These are phyloP conservation scores for Raja brachyura DNA, from an alignment of 2,113 vertebrate genomes.

Conservation along the genomic window DNA sequence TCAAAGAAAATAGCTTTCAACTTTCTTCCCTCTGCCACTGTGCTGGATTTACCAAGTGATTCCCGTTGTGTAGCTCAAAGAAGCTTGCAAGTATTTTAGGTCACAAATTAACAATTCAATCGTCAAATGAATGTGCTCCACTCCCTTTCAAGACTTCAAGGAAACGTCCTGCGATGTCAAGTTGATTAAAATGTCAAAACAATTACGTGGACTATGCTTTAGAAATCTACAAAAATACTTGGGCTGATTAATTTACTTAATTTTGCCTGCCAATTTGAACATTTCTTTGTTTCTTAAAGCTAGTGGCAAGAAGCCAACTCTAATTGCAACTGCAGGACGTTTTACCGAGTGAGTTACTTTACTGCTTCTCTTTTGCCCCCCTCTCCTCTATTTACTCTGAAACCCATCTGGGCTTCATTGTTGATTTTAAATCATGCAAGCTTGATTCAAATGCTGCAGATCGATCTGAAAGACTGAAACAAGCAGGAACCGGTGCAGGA, in stretches of 20 bases:
- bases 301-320: constrained; percentile 22
- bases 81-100: neutral
- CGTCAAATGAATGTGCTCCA: neutral
- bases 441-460: neutral
- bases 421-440: neutral
- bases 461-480: neutral
- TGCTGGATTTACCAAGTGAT: neutral
- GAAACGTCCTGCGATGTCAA: neutral
- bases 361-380: neutral
- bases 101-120: neutral
- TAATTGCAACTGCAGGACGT: neutral
- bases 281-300: constrained; percentile 1
- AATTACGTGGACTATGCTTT: neutral
- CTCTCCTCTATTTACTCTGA: neutral
- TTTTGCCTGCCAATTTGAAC: constrained; percentile 5
- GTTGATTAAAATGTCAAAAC: constrained; percentile 34
- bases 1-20: neutral
- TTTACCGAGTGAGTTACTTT: neutral
- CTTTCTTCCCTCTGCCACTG: neutral
- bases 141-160: neutral
- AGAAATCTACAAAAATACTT: neutral
- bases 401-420: constrained; percentile 13
- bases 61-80: neutral
- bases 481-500: neutral
- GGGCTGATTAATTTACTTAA: constrained; percentile 15